A percentile compares a stretch with the other conserved stretches of the same genome.
phyloP scores from a whole-genome alignment of 2,113 vertebrate species.

The Neogobius melanostomus region DNA sequence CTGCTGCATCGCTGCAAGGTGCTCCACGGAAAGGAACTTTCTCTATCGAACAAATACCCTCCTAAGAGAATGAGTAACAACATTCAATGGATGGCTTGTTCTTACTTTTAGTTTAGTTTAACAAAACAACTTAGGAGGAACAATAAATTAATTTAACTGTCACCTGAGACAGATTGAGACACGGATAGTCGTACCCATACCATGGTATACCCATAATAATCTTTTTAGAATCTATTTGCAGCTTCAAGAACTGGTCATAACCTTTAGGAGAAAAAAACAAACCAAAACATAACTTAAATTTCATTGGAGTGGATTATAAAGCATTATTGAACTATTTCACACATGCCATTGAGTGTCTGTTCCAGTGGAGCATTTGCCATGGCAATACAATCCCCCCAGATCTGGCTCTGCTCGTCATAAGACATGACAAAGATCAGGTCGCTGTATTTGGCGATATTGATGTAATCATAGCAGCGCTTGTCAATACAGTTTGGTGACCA shows the following conservation, averaged over 20 bases:
- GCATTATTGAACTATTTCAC: background rate
- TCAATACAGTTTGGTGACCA: conserved; percentile 91
- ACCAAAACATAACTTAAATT: background rate
- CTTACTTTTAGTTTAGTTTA: background rate
- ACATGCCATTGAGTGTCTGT: conserved; percentile 86
- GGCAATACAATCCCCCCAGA: conserved; percentile 86
- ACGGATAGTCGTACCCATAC: conserved; percentile 97
- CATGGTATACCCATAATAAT: conserved; percentile 95
- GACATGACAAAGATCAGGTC: conserved; percentile 98
- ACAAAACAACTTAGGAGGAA: background rate
- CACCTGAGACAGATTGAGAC: conserved; percentile 84
- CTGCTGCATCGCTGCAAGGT: conserved; percentile 91
- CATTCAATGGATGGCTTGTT: background rate
- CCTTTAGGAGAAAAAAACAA: conserved; percentile 65
- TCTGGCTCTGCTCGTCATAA: conserved; percentile 93
- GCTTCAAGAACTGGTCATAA: conserved; percentile 83
- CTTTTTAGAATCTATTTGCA: conserved; percentile 86
- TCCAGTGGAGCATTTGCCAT: conserved; percentile 88
- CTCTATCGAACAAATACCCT: conserved; percentile 79
- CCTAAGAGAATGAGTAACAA: conserved; percentile 61
- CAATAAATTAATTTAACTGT: background rate
- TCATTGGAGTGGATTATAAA: background rate
- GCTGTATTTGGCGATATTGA: conserved; percentile 85
- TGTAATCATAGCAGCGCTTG: conserved; percentile 90
- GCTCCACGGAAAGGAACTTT: conserved; percentile 88